A percentile compares a stretch with the other conserved stretches of the same genome.
phyloP scores from a whole-genome alignment of 2,113 vertebrate genomes.

The Nerophis ophidion region DNA sequence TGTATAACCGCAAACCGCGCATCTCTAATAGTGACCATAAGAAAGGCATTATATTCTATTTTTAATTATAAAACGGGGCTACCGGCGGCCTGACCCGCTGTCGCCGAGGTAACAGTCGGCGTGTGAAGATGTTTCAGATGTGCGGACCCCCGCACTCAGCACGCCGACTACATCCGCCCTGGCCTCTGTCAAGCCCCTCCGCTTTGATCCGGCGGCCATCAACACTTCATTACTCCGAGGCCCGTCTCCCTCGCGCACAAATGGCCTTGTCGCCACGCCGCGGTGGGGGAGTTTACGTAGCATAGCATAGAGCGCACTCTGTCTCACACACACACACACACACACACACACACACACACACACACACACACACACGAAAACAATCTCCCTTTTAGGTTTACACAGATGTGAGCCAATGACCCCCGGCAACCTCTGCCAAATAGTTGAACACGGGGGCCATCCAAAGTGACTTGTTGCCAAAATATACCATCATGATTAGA shows the following conservation, averaged over 20 bases:
- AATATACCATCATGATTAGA: constrained; percentile 17
- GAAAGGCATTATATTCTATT: too few relatives aligned
- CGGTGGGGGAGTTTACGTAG: constrained; percentile 28
- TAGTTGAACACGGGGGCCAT: constrained; percentile 18
- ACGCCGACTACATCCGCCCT: constrained; percentile 48
- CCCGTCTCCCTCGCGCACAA: constrained; percentile 57
- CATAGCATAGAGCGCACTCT: constrained; percentile 5
- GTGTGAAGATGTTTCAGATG: constrained; percentile 24
- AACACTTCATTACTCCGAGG: constrained; percentile 67
- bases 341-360: constrained; percentile 23
- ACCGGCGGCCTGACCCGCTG: constrained; percentile 35
- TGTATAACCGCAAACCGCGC: too few relatives aligned
- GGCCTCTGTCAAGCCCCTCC: constrained; percentile 50
- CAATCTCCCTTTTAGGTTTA: constrained; percentile 32
- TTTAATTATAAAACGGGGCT: too few relatives aligned
- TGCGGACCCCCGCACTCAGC: constrained; percentile 54
- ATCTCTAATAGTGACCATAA: too few relatives aligned
- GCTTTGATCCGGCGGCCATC: constrained; percentile 64
- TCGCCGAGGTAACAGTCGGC: constrained; percentile 32
- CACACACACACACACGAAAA: constrained; percentile 18
- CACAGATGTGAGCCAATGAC: constrained; percentile 50
- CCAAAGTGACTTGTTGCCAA: constrained; percentile 18
- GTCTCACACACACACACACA: constrained; percentile 16
- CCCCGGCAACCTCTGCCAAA: constrained; percentile 28
- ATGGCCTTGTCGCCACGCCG: constrained; percentile 43